Conservation (phyloP, 2,888 invertebrate species). For the Apomyelois bistriatella region DNA sequence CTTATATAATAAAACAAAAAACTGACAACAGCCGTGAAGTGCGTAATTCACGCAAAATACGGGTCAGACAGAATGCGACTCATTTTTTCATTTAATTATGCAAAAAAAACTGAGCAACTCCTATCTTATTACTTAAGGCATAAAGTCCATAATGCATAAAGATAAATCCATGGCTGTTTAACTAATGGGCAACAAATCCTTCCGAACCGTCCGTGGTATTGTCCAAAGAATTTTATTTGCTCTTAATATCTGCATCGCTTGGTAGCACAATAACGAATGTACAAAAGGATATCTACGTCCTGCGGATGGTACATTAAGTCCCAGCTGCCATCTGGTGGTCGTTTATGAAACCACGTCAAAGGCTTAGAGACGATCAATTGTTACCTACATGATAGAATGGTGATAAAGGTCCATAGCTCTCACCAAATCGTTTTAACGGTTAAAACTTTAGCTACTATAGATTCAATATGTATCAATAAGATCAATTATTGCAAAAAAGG, state of each 20-base stretch:
- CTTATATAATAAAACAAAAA: background rate
- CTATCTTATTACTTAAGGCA: slow-evolving; percentile 18
- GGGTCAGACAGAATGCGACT: slow-evolving; percentile 51
- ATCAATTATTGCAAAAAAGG: too few relatives aligned
- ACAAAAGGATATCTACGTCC: slow-evolving; percentile 21
- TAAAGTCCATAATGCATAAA: slow-evolving; percentile 21
- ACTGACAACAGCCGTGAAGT: background rate
- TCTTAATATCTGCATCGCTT: slow-evolving; percentile 61
- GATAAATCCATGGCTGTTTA: slow-evolving; percentile 31
- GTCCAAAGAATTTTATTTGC: slow-evolving; percentile 69
- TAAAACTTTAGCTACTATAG: too few relatives aligned
- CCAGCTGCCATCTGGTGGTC: too few relatives aligned
- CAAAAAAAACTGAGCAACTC: slow-evolving; percentile 11
- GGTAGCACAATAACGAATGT: slow-evolving; percentile 15
- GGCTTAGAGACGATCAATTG: too few relatives aligned
- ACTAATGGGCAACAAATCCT: slow-evolving; percentile 77
- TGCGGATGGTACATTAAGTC: background rate
- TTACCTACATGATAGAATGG: too few relatives aligned
- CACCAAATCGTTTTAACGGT: too few relatives aligned
- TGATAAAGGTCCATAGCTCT: too few relatives aligned
- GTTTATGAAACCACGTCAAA: too few relatives aligned
- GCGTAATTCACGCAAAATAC: slow-evolving; percentile 42
- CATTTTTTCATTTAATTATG: slow-evolving; percentile 52
- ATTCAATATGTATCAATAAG: too few relatives aligned
- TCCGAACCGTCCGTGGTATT: slow-evolving; percentile 67